Conservation (phyloP, 1,140 invertebrate genomes). For the Arion vulgaris region DNA sequence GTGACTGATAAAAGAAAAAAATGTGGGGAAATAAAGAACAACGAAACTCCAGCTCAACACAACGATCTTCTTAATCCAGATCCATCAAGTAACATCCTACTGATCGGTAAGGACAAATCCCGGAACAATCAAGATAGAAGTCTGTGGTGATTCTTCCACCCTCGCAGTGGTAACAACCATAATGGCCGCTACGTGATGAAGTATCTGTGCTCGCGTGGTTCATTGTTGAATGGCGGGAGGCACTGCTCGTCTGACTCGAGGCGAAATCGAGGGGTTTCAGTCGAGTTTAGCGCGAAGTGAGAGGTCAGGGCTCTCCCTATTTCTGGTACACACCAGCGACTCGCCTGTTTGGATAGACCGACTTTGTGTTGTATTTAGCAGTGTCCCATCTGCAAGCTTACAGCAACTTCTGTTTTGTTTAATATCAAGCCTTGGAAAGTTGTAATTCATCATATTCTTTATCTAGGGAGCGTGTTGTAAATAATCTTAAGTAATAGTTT, state of each 20-base stretch:
- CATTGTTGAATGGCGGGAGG: background rate
- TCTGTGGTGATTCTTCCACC: background rate
- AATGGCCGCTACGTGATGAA: background rate
- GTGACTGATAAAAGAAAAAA: background rate
- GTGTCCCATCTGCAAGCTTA: background rate
- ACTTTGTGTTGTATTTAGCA: background rate
- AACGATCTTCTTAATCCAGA: background rate
- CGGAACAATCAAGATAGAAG: background rate
- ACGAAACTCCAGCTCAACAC: background rate
- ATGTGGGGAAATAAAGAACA: background rate
- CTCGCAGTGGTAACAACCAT: background rate
- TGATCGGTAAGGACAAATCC: background rate
- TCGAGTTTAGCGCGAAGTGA: background rate
- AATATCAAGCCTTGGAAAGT: background rate
- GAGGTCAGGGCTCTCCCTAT: background rate
- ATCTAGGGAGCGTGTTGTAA: too few relatives aligned
- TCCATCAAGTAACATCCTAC: too few relatives aligned
- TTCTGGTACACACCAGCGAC: background rate
- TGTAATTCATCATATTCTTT: background rate
- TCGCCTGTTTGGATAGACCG: background rate
- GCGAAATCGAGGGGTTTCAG: background rate
- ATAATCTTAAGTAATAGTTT: too few relatives aligned
- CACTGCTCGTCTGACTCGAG: background rate
- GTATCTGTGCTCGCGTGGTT: background rate
- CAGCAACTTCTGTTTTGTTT: background rate